These are phyloP conservation scores for Caerostris extrusa DNA, from an alignment of 1,140 invertebrate species.

Conservation along the genomic window DNA sequence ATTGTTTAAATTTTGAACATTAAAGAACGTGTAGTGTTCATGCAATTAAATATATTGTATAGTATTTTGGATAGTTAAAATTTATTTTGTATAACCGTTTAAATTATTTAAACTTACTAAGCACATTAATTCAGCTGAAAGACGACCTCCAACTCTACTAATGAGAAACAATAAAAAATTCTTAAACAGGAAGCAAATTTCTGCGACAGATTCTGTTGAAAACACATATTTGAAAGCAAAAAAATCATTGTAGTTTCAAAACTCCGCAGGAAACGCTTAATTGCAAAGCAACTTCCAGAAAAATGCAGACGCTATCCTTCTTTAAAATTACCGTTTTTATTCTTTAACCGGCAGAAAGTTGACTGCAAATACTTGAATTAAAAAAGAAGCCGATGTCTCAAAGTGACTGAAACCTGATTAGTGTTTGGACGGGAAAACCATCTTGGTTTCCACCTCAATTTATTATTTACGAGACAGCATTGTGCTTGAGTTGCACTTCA, in stretches of 20 bases:
- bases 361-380: conserved; percentile 20
- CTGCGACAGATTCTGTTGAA: too few relatives aligned
- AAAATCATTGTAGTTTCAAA: background rate
- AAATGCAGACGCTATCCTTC: background rate
- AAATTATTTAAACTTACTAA: too few relatives aligned
- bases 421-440: background rate
- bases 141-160: too few relatives aligned
- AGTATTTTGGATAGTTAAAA: too few relatives aligned
- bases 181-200: too few relatives aligned
- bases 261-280: background rate
- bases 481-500: background rate
- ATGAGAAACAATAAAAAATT: too few relatives aligned
- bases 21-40: too few relatives aligned
- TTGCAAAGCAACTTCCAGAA: background rate
- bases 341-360: background rate
- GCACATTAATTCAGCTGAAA: too few relatives aligned
- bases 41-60: too few relatives aligned
- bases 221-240: too few relatives aligned
- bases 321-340: conserved; percentile 39
- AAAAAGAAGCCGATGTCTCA: conserved; percentile 13
- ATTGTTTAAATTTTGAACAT: too few relatives aligned
- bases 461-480: conserved; percentile 37
- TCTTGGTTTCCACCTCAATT: conserved; percentile 4
- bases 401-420: conserved; percentile 39
- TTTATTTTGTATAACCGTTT: too few relatives aligned